These are phyloP conservation scores for Melospiza georgiana DNA, from an alignment of 2,113 vertebrate genomes.

Conservation along the genomic window DNA sequence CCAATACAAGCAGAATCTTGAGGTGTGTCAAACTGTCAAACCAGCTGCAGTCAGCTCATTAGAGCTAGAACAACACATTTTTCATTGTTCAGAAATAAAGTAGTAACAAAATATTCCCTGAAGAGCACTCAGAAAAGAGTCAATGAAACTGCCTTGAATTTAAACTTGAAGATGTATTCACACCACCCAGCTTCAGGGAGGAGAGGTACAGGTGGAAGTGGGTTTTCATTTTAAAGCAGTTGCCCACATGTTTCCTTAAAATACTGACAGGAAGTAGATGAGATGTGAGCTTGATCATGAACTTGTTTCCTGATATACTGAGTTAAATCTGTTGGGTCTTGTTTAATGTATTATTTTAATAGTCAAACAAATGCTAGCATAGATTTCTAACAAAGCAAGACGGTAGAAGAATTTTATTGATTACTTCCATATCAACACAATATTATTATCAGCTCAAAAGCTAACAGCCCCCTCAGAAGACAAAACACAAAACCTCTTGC, in stretches of 20 bases:
- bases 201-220: background rate
- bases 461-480: background rate
- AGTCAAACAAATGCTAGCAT: background rate
- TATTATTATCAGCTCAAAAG: background rate
- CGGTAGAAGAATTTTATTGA: background rate
- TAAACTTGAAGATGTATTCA: background rate
- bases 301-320: background rate
- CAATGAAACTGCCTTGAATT: background rate
- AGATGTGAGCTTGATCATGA: background rate
- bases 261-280: background rate
- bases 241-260: background rate
- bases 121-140: background rate
- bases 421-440: background rate
- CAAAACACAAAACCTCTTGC: background rate
- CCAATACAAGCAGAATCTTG: background rate
- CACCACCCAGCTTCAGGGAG: no score
- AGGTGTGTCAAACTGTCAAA: background rate
- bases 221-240: background rate
- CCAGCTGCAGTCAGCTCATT: background rate
- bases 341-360: background rate
- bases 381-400: background rate
- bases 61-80: background rate
- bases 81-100: background rate
- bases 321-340: background rate
- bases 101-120: background rate